Conservation (phyloP, 2,113 vertebrate genomes). For the Perca schrenkii region DNA sequence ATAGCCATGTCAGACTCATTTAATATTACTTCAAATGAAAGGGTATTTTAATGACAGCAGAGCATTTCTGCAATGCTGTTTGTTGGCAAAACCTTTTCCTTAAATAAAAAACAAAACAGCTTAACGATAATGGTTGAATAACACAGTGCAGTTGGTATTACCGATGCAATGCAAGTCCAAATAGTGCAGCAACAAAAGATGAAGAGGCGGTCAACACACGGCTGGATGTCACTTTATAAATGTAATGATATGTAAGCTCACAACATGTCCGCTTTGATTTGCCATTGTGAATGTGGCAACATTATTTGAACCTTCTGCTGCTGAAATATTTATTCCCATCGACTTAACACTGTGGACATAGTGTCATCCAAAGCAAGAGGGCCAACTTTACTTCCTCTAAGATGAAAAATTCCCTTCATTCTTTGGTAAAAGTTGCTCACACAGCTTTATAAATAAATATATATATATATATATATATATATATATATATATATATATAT, state of each 20-base stretch:
- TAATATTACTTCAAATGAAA: neutral
- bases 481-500: slow-evolving; percentile 1
- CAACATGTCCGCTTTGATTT: slow-evolving; percentile 18
- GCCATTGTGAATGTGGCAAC: slow-evolving; percentile 4
- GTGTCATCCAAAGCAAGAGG: neutral
- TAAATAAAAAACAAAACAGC: neutral
- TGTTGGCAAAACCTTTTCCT: neutral
- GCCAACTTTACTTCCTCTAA: neutral
- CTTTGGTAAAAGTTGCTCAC: neutral
- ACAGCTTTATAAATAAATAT: neutral
- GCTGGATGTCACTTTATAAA: slow-evolving; percentile 29
- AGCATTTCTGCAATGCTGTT: neutral
- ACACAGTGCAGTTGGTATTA: neutral
- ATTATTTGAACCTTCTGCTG: slow-evolving; percentile 47
- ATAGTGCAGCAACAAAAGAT: slow-evolving; percentile 16
- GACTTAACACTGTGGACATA: neutral
- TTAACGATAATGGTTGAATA: neutral
- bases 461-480: slow-evolving; percentile 14
- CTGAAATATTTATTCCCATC: slow-evolving; percentile 7
- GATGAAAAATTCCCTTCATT: neutral
- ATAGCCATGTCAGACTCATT: neutral
- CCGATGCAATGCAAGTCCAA: neutral
- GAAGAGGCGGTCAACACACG: slow-evolving; percentile 17
- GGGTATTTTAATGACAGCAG: neutral
- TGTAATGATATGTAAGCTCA: neutral